Percentiles rank a stretch among this genome's conserved stretches.
Evolutionary conservation across 2,888 invertebrate species (phyloP).

Genomic region (Lathronympha strigana): DNA sequence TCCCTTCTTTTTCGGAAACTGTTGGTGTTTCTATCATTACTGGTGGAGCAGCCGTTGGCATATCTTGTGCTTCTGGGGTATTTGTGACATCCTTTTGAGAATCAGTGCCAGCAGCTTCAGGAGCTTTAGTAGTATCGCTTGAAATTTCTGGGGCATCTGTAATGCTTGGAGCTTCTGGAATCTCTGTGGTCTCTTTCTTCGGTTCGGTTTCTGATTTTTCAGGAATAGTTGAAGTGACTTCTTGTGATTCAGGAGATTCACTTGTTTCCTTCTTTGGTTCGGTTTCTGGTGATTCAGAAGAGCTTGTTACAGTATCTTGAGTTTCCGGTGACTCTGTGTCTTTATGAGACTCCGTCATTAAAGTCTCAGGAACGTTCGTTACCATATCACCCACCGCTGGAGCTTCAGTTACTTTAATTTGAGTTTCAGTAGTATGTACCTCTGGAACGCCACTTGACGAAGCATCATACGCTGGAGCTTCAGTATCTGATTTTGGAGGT

Average conservation of each 20-base stretch:
- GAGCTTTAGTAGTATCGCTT: background rate
- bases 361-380: slow-evolving; percentile 7
- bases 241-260: background rate
- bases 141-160: background rate
- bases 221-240: slow-evolving; percentile 8
- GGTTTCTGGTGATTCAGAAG: slow-evolving; percentile 1
- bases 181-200: slow-evolving; percentile 9
- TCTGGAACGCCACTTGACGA: slow-evolving; percentile 14
- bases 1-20: slow-evolving; percentile 10
- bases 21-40: slow-evolving; percentile 18
- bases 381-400: slow-evolving; percentile 25
- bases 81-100: background rate
- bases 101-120: background rate
- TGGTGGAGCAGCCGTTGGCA: slow-evolving; percentile 23
- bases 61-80: background rate
- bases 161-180: slow-evolving; percentile 5
- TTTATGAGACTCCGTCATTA: slow-evolving; percentile 5
- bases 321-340: slow-evolving; percentile 11
- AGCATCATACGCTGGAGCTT: slow-evolving; percentile 25
- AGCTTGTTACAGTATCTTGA: background rate
- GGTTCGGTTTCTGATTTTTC: background rate
- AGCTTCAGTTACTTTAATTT: slow-evolving; percentile 36
- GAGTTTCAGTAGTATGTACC: slow-evolving; percentile 27
- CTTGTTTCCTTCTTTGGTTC: slow-evolving; percentile 14
- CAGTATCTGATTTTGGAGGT: slow-evolving; percentile 37